Conservation (phyloP, 2,888 invertebrate species). For the Trachelus iudaicus region DNA sequence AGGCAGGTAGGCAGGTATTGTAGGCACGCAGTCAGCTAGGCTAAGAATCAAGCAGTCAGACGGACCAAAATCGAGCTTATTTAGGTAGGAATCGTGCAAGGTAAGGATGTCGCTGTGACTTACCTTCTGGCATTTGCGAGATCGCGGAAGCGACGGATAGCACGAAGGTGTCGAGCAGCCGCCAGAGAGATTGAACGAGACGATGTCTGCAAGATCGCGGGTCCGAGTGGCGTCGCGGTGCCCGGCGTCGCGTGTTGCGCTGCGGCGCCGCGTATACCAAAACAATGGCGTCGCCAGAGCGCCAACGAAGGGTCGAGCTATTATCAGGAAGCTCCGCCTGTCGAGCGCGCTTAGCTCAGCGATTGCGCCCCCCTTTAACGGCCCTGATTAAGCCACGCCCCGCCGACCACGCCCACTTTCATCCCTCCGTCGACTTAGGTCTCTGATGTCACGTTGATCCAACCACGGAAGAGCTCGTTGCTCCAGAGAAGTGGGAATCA, state of each 20-base stretch:
- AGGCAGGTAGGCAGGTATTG: too few species aligned
- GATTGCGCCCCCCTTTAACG: slow-evolving; percentile 17
- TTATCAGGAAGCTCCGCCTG: slow-evolving; percentile 61
- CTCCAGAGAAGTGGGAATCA: too few species aligned
- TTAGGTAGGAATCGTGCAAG: too few species aligned
- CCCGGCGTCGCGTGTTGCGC: slow-evolving; percentile 40
- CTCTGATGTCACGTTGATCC: background rate
- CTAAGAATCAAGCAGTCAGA: too few species aligned
- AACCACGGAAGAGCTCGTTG: background rate
- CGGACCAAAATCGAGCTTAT: too few species aligned
- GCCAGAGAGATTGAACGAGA: slow-evolving; percentile 28
- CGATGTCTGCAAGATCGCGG: slow-evolving; percentile 39
- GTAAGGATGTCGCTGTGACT: too few species aligned
- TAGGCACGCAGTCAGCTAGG: too few species aligned
- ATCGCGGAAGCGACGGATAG: background rate
- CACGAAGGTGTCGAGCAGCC: background rate
- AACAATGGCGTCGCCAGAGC: slow-evolving; percentile 52
- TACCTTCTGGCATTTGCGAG: background rate
- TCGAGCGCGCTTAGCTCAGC: slow-evolving; percentile 51
- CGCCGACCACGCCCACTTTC: slow-evolving; percentile 35
- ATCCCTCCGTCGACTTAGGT: slow-evolving; percentile 15
- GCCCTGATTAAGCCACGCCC: slow-evolving; percentile 26
- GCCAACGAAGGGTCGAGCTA: slow-evolving; percentile 55
- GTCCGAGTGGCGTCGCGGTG: slow-evolving; percentile 53
- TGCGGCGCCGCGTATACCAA: slow-evolving; percentile 30